Conservation (phyloP, 1,140 invertebrate species). For the Ruditapes philippinarum region DNA sequence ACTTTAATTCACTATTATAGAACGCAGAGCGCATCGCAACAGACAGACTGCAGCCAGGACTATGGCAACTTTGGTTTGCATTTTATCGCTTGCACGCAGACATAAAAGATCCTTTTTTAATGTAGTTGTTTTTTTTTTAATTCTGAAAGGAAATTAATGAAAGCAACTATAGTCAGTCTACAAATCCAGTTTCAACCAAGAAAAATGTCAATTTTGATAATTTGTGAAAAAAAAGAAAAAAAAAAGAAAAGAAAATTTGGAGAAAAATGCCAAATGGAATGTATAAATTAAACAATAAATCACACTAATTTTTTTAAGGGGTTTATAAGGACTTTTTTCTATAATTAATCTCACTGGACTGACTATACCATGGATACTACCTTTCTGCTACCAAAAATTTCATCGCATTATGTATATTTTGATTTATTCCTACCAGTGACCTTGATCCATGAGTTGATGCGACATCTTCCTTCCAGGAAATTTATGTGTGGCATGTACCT, state of each 20-base stretch:
- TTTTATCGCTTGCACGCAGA: background rate
- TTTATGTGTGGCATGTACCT: slow-evolving; percentile 20
- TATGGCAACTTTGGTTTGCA: background rate
- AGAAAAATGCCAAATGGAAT: no score
- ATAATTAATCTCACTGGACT: no score
- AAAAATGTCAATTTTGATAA: background rate
- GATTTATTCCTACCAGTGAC: slow-evolving; percentile 51
- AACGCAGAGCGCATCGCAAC: background rate
- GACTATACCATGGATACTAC: slow-evolving; percentile 29
- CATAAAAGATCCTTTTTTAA: background rate
- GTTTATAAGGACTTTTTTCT: no score
- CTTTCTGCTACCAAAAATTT: slow-evolving; percentile 12
- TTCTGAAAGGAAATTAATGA: background rate
- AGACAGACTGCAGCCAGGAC: background rate
- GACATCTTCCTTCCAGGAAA: background rate
- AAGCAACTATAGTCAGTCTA: background rate
- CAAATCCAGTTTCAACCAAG: background rate
- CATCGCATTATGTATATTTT: slow-evolving; percentile 45
- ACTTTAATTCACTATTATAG: background rate
- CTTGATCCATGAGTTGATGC: background rate
- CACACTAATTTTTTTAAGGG: no score
- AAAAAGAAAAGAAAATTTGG: background rate
- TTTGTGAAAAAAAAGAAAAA: slow-evolving; percentile 12
- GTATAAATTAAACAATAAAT: no score
- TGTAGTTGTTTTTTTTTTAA: background rate